Conservation (phyloP, 2,888 invertebrate genomes). For the Allolobophora icterica region DNA sequence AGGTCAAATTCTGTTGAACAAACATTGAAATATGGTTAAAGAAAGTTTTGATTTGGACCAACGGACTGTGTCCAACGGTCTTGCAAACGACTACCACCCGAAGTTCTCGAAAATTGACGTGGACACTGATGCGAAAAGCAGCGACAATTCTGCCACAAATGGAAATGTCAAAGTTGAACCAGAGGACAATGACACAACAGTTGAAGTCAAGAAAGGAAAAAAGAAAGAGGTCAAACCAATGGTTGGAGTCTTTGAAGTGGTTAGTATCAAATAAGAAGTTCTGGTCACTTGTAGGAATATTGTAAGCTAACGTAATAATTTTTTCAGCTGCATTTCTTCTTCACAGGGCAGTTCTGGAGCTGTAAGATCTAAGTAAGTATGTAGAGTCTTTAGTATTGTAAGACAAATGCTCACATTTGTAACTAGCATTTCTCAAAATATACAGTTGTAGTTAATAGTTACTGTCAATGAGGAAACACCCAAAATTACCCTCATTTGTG, state of each 20-base stretch:
- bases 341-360: too few relatives aligned
- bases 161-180: neutral
- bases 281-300: neutral
- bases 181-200: neutral
- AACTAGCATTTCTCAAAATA: too few relatives aligned
- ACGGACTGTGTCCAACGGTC: neutral
- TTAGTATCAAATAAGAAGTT: neutral
- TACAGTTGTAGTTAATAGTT: too few relatives aligned
- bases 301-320: neutral
- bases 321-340: neutral
- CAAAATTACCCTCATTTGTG: too few relatives aligned
- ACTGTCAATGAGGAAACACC: too few relatives aligned
- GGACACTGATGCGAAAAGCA: neutral
- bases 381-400: too few relatives aligned
- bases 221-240: constrained; percentile 9
- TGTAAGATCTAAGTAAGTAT: neutral
- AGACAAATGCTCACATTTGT: too few relatives aligned
- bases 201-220: neutral
- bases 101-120: neutral
- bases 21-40: neutral
- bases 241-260: constrained; percentile 27
- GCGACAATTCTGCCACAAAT: neutral
- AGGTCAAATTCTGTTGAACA: neutral
- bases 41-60: neutral
- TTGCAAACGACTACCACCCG: neutral